phyloP scores from a whole-genome alignment of 2,113 vertebrate species.

The Leuciscus idus region DNA sequence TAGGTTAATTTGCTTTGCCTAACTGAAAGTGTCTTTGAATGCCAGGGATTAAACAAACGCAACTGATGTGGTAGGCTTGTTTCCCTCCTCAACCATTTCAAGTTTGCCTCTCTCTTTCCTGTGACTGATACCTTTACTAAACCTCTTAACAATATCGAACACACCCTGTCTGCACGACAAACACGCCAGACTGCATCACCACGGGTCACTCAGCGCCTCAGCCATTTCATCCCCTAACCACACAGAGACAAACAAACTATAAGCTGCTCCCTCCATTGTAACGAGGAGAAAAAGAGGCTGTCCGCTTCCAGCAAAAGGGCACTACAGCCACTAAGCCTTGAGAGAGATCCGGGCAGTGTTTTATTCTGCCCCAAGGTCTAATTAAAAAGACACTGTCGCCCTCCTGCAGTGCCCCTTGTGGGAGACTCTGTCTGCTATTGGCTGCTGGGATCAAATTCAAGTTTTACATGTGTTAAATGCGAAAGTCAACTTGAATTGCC shows the following conservation, averaged over 20 bases:
- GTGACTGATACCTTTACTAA: constrained; percentile 44
- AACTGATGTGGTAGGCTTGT: constrained; percentile 50
- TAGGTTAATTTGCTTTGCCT: background rate
- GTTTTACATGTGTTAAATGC: constrained; percentile 2
- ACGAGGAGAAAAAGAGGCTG: constrained; percentile 12
- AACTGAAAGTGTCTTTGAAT: constrained; percentile 2
- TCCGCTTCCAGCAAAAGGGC: constrained; percentile 7
- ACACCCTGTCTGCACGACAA: constrained; percentile 22
- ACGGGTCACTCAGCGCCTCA: constrained; percentile 35
- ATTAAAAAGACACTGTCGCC: constrained; percentile 40
- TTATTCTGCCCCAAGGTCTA: constrained; percentile 41
- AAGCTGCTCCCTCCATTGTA: constrained; percentile 18
- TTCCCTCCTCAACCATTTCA: constrained; percentile 65
- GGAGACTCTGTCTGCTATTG: constrained; percentile 35
- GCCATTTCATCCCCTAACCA: constrained; percentile 45
- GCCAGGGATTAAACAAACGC: constrained; percentile 73
- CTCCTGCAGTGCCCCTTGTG: constrained; percentile 10
- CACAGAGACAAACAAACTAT: constrained; percentile 54
- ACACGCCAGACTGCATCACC: constrained; percentile 31
- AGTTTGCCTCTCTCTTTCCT: constrained; percentile 64
- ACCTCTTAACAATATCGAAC: constrained; percentile 23
- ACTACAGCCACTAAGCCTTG: constrained; percentile 10
- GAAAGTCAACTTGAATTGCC: background rate
- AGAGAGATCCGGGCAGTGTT: constrained; percentile 32
- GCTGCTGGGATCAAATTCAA: constrained; percentile 10